These are phyloP conservation scores for Clunio marinus DNA, from an alignment of 2,888 invertebrate species.

Conservation along the genomic window DNA sequence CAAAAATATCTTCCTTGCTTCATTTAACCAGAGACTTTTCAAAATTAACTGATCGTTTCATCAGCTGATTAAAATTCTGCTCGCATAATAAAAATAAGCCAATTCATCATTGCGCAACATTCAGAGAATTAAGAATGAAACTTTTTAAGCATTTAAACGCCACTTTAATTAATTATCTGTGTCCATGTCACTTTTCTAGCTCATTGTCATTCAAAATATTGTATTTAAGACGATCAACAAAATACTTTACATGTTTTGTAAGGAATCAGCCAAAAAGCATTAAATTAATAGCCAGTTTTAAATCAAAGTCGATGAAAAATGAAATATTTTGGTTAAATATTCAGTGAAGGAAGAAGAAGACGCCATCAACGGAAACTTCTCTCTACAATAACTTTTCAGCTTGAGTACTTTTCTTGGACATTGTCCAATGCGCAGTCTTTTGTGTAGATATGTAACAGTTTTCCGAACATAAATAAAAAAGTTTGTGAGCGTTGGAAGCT, in stretches of 20 bases:
- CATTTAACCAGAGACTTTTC: not conserved
- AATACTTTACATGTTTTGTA: conserved; percentile 5
- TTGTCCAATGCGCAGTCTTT: not conserved
- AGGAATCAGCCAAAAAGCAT: not conserved
- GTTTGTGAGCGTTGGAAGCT: no score
- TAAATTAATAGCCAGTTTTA: not conserved
- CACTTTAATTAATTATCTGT: not conserved
- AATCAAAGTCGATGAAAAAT: not conserved
- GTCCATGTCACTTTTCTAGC: not conserved
- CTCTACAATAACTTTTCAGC: not conserved
- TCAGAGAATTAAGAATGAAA: not conserved
- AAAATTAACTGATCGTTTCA: not conserved
- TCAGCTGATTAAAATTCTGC: not conserved
- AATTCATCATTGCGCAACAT: conserved; percentile 19
- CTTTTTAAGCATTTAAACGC: not conserved
- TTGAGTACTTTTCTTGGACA: not conserved
- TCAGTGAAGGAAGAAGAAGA: no score
- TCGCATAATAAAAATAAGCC: no score
- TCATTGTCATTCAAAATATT: not conserved
- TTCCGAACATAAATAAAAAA: conserved; percentile 1
- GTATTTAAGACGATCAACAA: not conserved
- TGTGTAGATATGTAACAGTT: conserved; percentile 5
- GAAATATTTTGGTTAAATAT: no score
- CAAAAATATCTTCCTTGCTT: no score
- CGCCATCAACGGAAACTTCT: not conserved